A percentile compares a stretch with the other conserved stretches of the same genome.
Evolutionary conservation across 2,888 invertebrate genomes (phyloP).

Genomic region (Rhamnusium bicolor): DNA sequence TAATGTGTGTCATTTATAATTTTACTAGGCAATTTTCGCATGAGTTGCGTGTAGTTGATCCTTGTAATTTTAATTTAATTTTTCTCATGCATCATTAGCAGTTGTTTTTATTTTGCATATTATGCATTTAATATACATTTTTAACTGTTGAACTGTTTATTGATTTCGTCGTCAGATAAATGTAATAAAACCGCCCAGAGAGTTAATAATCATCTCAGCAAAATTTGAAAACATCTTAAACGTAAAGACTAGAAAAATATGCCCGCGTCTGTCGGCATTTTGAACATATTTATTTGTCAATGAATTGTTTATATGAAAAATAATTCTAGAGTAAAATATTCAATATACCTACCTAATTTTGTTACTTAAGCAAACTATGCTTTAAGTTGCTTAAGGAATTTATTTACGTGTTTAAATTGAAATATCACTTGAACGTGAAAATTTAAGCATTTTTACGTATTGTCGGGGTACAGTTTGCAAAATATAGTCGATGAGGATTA

Average conservation of each 20-base stretch:
- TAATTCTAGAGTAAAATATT: too few relatives aligned
- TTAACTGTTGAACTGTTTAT: background rate
- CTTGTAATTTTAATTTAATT: slow-evolving; percentile 9
- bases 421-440: too few relatives aligned
- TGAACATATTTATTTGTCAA: too few relatives aligned
- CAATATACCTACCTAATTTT: too few relatives aligned
- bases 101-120: background rate
- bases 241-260: background rate
- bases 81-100: background rate
- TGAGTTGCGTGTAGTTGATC: slow-evolving; percentile 14
- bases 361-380: too few relatives aligned
- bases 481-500: too few relatives aligned
- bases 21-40: background rate
- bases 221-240: background rate
- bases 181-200: background rate
- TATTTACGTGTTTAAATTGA: too few relatives aligned
- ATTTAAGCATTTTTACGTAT: too few relatives aligned
- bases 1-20: slow-evolving; percentile 5
- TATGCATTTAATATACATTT: background rate
- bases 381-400: too few relatives aligned
- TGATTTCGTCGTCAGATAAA: background rate
- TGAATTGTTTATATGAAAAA: too few relatives aligned
- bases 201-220: background rate
- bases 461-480: too few relatives aligned
- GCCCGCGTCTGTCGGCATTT: too few relatives aligned